These are phyloP conservation scores for Arrhamphus sclerolepis DNA, from an alignment of 2,797 vertebrate species.

Conservation along the genomic window DNA sequence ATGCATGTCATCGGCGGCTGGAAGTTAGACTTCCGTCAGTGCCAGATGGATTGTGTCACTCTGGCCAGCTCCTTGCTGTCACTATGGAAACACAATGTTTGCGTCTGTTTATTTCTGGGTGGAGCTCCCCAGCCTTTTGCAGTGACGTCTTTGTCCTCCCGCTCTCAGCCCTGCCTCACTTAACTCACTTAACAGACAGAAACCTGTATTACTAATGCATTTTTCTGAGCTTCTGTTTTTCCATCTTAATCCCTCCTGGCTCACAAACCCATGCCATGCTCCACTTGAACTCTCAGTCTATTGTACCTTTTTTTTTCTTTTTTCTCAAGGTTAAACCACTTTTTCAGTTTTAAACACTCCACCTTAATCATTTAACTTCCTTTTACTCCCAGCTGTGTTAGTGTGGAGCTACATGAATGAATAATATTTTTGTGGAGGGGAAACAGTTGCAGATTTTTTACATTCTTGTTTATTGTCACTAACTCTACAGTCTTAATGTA, in stretches of 20 bases:
- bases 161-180: slow-evolving; percentile 1
- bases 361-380: too few species aligned
- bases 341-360: too few species aligned
- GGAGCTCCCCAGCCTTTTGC: slow-evolving; percentile 1
- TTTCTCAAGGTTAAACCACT: too few species aligned
- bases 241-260: not conserved
- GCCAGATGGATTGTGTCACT: slow-evolving; percentile 47
- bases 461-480: too few species aligned
- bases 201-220: not conserved
- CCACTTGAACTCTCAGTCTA: not conserved
- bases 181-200: not conserved
- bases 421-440: too few species aligned
- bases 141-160: not conserved
- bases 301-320: too few species aligned
- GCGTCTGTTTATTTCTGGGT: slow-evolving; percentile 41
- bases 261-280: not conserved
- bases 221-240: not conserved
- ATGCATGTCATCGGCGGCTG: slow-evolving; percentile 36
- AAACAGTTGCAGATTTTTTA: too few species aligned
- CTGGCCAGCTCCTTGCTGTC: slow-evolving; percentile 25
- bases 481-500: too few species aligned
- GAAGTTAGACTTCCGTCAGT: slow-evolving; percentile 2
- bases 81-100: slow-evolving; percentile 57
- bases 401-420: too few species aligned
- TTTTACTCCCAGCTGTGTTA: too few species aligned